A percentile compares a stretch with the other conserved stretches of the same genome.
Conservation (phyloP, 2,888 invertebrate genomes). For the Tachina lurida region DNA sequence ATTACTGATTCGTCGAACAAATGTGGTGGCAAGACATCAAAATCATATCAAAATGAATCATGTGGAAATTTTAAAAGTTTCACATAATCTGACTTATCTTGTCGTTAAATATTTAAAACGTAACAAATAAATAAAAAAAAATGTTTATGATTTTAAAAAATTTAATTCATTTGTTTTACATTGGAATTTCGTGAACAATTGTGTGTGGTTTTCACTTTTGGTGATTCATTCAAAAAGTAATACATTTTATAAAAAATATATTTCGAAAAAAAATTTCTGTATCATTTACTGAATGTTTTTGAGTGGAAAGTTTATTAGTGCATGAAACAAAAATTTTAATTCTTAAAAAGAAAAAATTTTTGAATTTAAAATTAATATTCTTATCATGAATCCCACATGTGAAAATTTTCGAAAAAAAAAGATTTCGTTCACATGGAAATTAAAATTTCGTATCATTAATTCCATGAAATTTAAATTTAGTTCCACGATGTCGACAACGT, state of each 20-base stretch:
- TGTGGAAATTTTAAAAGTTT: constrained; percentile 31
- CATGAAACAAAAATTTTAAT: constrained; percentile 25
- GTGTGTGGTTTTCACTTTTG: constrained; percentile 10
- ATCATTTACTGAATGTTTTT: constrained; percentile 27
- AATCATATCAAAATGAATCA: constrained; percentile 43
- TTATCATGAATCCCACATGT: too few species aligned
- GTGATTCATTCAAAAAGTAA: constrained; percentile 55
- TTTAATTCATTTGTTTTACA: constrained; percentile 11
- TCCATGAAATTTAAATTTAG: too few species aligned
- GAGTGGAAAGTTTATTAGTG: constrained; percentile 52
- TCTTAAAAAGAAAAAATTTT: not conserved
- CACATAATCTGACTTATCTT: constrained; percentile 33
- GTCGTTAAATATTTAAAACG: constrained; percentile 12
- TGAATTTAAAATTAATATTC: too few species aligned
- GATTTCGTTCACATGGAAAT: too few species aligned
- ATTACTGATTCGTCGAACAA: constrained; percentile 5
- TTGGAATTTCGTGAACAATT: constrained; percentile 18
- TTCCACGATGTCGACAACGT: too few species aligned
- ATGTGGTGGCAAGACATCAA: constrained; percentile 5
- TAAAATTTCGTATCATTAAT: too few species aligned
- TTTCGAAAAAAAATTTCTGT: constrained; percentile 6
- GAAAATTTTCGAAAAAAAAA: too few species aligned
- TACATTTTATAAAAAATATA: constrained; percentile 48
- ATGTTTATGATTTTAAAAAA: constrained; percentile 1
- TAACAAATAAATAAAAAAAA: constrained; percentile 2